phyloP scores from a whole-genome alignment of 2,113 vertebrate genomes.

The Crotalus viridis region DNA sequence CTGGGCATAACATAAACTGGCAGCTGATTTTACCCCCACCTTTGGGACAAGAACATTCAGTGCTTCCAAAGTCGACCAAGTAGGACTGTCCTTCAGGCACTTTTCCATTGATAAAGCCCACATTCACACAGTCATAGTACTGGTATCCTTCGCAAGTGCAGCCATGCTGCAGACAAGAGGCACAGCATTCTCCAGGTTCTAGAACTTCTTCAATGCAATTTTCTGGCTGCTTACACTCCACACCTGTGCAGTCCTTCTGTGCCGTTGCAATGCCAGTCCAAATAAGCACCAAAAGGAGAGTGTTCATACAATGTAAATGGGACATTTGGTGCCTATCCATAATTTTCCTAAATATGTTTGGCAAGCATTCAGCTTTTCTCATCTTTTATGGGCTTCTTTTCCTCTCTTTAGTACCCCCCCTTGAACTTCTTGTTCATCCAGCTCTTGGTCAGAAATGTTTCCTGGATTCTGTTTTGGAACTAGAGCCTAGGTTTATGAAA shows the following conservation, averaged over 20 bases:
- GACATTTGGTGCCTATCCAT: conserved; percentile 62
- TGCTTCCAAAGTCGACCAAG: conserved; percentile 95
- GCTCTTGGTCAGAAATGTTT: conserved; percentile 33
- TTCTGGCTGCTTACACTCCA: conserved; percentile 78
- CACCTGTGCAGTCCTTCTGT: conserved; percentile 81
- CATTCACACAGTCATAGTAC: conserved; percentile 90
- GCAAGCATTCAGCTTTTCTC: neutral
- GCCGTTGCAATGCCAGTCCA: conserved; percentile 30
- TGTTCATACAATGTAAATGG: conserved; percentile 49
- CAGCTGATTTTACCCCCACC: conserved; percentile 92
- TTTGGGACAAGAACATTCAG: conserved; percentile 87
- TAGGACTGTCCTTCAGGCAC: conserved; percentile 91
- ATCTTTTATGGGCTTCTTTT: neutral
- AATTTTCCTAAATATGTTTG: conserved; percentile 14
- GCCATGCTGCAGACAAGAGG: conserved; percentile 81
- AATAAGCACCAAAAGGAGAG: conserved; percentile 64
- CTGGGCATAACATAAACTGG: conserved; percentile 91
- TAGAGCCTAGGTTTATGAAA: conserved; percentile 68
- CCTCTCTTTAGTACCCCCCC: neutral
- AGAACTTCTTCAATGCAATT: conserved; percentile 87
- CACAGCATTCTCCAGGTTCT: conserved; percentile 81
- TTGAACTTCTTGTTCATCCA: conserved; percentile 31
- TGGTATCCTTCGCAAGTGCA: conserved; percentile 94
- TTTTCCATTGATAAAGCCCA: conserved; percentile 85
- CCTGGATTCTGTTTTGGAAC: conserved; percentile 53